Conservation (phyloP, 2,888 invertebrate genomes). For the Dermolepida albohirtum region DNA sequence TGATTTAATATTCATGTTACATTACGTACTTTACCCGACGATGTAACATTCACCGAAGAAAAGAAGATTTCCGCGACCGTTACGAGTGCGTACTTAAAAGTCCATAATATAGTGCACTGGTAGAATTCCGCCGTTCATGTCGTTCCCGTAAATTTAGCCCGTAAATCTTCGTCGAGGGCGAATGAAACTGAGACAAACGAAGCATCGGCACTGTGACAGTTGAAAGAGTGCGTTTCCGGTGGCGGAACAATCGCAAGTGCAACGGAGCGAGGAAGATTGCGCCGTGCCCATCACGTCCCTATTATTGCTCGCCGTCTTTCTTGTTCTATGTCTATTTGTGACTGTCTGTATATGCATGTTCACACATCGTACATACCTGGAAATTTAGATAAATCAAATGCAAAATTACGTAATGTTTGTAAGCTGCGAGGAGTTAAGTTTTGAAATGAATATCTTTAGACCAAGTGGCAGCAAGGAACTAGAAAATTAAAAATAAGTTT, state of each 20-base stretch:
- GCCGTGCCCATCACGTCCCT: conserved; percentile 52
- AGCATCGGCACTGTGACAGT: conserved; percentile 57
- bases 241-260: conserved; percentile 60
- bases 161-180: conserved; percentile 42
- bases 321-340: no score
- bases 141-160: conserved; percentile 39
- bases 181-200: conserved; percentile 46
- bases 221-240: conserved; percentile 61
- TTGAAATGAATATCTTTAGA: no score
- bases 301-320: no score
- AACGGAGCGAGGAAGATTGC: conserved; percentile 61
- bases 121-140: not conserved
- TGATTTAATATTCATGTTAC: no score
- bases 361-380: no score
- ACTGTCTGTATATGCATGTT: no score
- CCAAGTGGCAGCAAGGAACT: no score
- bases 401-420: no score
- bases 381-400: no score
- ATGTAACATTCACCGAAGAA: not conserved
- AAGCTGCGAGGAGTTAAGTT: no score
- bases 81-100: not conserved
- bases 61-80: not conserved
- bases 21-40: no score
- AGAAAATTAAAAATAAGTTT: no score
- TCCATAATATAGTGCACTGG: not conserved